phyloP scores from a whole-genome alignment of 1,140 invertebrate species.

The Drosophila carrolli region DNA sequence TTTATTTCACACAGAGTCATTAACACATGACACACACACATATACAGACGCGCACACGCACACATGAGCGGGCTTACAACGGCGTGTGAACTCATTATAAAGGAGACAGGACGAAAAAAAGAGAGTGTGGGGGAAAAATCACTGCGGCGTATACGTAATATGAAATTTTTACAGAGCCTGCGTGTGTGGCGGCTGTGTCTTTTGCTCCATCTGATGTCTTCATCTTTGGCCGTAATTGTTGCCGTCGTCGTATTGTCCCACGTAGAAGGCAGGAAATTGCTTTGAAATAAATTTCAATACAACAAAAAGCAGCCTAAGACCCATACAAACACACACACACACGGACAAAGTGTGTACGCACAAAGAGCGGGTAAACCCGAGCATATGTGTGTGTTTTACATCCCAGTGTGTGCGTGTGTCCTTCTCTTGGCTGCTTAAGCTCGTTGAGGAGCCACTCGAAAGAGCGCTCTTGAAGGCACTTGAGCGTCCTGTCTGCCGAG shows the following conservation, averaged over 20 bases:
- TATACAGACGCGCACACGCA: constrained; percentile 1
- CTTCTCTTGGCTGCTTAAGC: constrained; percentile 63
- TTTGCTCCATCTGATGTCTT: constrained; percentile 68
- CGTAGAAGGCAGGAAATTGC: constrained; percentile 81
- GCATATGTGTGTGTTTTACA: constrained; percentile 53
- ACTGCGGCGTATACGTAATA: constrained; percentile 77
- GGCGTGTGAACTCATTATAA: constrained; percentile 81
- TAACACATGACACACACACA: constrained; percentile 75
- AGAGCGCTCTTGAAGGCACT: constrained; percentile 68
- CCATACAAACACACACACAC: constrained; percentile 24
- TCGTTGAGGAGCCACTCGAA: constrained; percentile 63
- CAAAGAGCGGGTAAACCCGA: constrained; percentile 26
- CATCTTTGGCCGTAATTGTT: constrained; percentile 80
- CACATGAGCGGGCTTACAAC: constrained; percentile 43
- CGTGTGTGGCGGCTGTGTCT: constrained; percentile 26
- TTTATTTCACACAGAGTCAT: constrained; percentile 82
- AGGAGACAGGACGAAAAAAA: constrained; percentile 36
- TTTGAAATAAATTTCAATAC: constrained; percentile 83
- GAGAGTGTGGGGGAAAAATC: constrained; percentile 47
- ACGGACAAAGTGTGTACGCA: constrained; percentile 7
- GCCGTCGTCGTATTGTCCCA: constrained; percentile 61
- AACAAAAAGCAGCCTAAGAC: constrained; percentile 75
- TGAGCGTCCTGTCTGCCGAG: constrained; percentile 45
- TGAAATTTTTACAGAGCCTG: constrained; percentile 58
- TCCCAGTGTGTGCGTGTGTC: constrained; percentile 25